Percentiles rank a stretch among this genome's conserved stretches.
These are phyloP conservation scores for Syritta pipiens DNA, from an alignment of 2,888 invertebrate genomes.

Conservation along the genomic window DNA sequence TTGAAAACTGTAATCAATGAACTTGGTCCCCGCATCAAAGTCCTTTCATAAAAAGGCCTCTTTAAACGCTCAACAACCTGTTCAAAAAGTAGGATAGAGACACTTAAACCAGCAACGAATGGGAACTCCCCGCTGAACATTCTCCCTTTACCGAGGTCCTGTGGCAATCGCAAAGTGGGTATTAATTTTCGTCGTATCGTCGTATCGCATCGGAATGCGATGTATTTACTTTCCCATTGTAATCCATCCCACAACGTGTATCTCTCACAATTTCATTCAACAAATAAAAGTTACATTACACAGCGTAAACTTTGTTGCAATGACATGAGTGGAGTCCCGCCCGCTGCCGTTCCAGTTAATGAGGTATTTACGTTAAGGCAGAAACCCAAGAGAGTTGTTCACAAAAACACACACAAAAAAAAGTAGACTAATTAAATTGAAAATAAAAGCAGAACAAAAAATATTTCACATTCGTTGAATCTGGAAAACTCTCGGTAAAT, in stretches of 20 bases:
- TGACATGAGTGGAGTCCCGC: too few relatives aligned
- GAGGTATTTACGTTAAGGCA: constrained; percentile 35
- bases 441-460: too few relatives aligned
- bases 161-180: constrained; percentile 18
- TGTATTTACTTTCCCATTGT: constrained; percentile 38
- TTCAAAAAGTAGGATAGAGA: too few relatives aligned
- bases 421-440: constrained; percentile 52
- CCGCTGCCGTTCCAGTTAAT: constrained; percentile 21
- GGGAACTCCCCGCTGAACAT: too few relatives aligned
- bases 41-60: too few relatives aligned
- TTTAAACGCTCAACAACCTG: too few relatives aligned
- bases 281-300: constrained; percentile 42
- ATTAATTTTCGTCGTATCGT: constrained; percentile 39
- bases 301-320: constrained; percentile 32
- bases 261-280: not conserved
- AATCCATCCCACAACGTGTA: constrained; percentile 13
- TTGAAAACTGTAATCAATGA: too few relatives aligned
- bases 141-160: not conserved
- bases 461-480: constrained; percentile 11
- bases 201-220: constrained; percentile 40
- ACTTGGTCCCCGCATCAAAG: too few relatives aligned
- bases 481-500: constrained; percentile 13
- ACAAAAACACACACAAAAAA: too few relatives aligned
- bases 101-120: too few relatives aligned
- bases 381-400: constrained; percentile 15